Base-by-base conservation (phyloP, 2,888 invertebrate species). In the Pristionchus fissidentatus region DNA sequence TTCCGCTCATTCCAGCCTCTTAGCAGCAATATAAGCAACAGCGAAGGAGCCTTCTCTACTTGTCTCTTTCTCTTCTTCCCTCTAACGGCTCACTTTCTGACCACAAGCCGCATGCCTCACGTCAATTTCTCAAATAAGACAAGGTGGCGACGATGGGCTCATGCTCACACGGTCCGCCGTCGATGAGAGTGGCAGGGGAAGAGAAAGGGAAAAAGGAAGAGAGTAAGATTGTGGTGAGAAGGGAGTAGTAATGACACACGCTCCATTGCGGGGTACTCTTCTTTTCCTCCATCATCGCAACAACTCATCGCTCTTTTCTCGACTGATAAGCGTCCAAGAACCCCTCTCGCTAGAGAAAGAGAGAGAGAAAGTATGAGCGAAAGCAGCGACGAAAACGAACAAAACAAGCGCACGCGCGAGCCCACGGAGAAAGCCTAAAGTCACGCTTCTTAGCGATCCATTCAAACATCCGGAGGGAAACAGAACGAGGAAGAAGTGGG, bases 31-130 rank as follows among this genome's bases (percentile, higher is more conserved):
- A 52, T 52, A 77, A 32, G 52, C 13, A 10, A 49, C 52, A 49
- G 52, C 52, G 10, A 49, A 49, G 13, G 52, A 49, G 49, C 77
- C 52, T 26, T 49, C 43, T 75, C 35, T 66, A 7, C 46, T 13
- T 75, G n/a, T n/a, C n/a, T n/a, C n/a, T 46, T 46, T 77, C 77
- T 49, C 49, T 77, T 41, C 70, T 41, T 41, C 38, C 70, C 41
- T 13, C 55, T 55, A 15, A 66, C 22, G 22, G 41, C 70, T 70
- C 70, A 70, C 70, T 70, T 70, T 70, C 70, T 70, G 70, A 41
- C 70, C 70, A 70, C 70, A 38, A n/a, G 62, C 22, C 29, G 70
- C 43, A 32, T 1, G 70, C 70, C 70, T 29, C 3, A 29, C 60
- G 70, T 70, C 70, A 70, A 70, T 70, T 70, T 70, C n/a, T n/a